Evolutionary conservation across 2,888 invertebrate genomes (phyloP), one percentile per base, ranked within the genome.

Genomic region (Agonopterix alstromeriana): DNA sequence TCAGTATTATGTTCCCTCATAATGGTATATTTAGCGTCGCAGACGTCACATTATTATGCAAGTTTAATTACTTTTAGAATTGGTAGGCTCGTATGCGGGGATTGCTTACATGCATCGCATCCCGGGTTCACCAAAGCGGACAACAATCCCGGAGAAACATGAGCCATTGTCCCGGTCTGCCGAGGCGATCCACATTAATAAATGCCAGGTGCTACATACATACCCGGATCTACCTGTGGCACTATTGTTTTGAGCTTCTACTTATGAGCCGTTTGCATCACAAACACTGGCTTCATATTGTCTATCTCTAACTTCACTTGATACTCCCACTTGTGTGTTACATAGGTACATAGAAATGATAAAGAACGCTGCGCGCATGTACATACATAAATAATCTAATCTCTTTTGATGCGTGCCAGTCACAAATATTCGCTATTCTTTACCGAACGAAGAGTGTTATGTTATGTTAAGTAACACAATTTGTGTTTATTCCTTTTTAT

Each of bases 141-240:
- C 66, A 61, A 65, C 67, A 67, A 67, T 70, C 67, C 70, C 62
- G 63, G 70, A 70, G 74, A 69, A 73, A 70, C 67, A 70, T 63
- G 64, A 67, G 56, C 69, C 68, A 76, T 77, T 78, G 75, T 78
- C 70, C 68, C 65, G 62, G 63, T 53, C 63, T 64, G 67, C 65
- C 67, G 67, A 67, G 63, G 69, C 76, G 67, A 73, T 75, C 63
- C 67, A 64, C 72, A 76, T 75, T 79, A 73, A 76, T 76, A 77
- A 77, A 77, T 68, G 70, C 70, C 67, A 66, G 70, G 70, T 72
- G 70, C 69, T 69, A 57, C 62, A 60, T 62, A 56, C 55, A 54
- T 52, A 49, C 38, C 9, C 40, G 36, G 10, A 2, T 8, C 38
- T 43, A 43, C 47, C 52, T 54, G 53, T 49, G 52, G 41, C 52